These are phyloP conservation scores for Euwallacea similis DNA, from an alignment of 1,140 invertebrate genomes.

Conservation along the genomic window DNA sequence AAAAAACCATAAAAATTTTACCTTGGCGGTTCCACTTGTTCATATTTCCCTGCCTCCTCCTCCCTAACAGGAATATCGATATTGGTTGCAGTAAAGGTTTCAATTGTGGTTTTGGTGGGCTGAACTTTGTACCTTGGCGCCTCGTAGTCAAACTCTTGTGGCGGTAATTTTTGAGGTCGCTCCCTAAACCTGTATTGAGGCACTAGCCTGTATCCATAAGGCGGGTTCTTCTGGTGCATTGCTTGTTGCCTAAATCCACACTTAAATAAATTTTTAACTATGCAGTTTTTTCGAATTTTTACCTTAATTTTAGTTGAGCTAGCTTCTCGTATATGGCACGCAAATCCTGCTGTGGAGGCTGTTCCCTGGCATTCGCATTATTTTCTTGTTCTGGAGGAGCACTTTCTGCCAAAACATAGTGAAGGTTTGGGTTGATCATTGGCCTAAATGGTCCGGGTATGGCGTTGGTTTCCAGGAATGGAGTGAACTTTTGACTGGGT, in stretches of 20 bases:
- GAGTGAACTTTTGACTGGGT: conserved; percentile 43
- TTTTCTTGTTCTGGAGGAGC: conserved; percentile 22
- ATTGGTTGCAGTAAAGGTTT: conserved; percentile 49
- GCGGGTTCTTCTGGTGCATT: conserved; percentile 19
- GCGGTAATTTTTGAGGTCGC: conserved; percentile 19
- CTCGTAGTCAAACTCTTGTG: conserved; percentile 10
- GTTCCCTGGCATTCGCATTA: conserved; percentile 3
- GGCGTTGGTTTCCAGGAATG: conserved; percentile 50
- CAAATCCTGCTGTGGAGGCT: conserved; percentile 41
- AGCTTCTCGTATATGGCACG: conserved; percentile 51
- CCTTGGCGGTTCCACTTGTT: conserved; percentile 10
- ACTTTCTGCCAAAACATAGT: conserved; percentile 27
- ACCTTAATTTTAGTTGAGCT: conserved; percentile 47
- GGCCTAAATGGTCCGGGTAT: conserved; percentile 49
- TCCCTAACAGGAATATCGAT: conserved; percentile 44
- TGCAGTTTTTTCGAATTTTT: conserved; percentile 4
- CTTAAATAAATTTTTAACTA: not conserved
- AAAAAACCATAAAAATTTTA: not conserved
- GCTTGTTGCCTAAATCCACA: conserved; percentile 26
- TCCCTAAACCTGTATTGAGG: conserved; percentile 25
- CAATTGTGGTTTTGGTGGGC: conserved; percentile 48
- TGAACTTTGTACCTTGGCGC: conserved; percentile 30
- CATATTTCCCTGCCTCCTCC: not conserved
- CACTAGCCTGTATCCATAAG: conserved; percentile 25
- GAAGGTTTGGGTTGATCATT: conserved; percentile 1